A percentile compares a stretch with the other conserved stretches of the same genome.
Conservation (phyloP, 2,797 vertebrate genomes). For the Sciaenops ocellatus region DNA sequence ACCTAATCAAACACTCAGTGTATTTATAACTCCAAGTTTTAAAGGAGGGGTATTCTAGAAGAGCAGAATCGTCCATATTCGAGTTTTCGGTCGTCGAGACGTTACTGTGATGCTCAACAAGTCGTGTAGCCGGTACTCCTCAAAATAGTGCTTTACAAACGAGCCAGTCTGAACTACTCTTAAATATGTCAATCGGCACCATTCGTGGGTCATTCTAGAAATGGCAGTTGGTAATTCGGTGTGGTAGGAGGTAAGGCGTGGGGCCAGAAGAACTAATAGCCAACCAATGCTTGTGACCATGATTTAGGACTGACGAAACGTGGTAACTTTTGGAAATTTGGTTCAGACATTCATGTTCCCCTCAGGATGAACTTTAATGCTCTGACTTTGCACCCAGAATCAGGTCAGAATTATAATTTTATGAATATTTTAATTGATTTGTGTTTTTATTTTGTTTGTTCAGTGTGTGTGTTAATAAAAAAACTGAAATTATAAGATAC, state of each 20-base stretch:
- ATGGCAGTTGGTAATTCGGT: neutral
- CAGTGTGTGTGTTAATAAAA: too few species aligned
- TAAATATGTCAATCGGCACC: neutral
- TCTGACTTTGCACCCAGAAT: neutral
- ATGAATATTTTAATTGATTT: neutral
- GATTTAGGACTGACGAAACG: neutral
- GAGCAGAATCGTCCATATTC: neutral
- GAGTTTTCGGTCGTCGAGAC: neutral
- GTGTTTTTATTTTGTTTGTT: neutral
- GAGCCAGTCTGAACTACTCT: neutral
- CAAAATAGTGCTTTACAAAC: neutral
- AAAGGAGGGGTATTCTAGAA: constrained; percentile 48
- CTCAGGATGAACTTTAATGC: neutral
- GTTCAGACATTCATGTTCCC: neutral
- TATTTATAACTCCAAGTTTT: constrained; percentile 39
- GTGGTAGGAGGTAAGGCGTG: too few species aligned
- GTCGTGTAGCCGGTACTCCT: neutral
- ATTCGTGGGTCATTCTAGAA: neutral
- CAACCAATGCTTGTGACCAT: neutral
- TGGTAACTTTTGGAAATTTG: neutral
- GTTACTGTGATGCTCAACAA: neutral
- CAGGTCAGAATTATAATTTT: neutral
- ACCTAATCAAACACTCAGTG: constrained; percentile 60
- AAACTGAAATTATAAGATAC: too few species aligned
- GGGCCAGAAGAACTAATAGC: neutral